Evolutionary conservation across 2,888 invertebrate species (phyloP).

Genomic region (Coenonympha glycerion): DNA sequence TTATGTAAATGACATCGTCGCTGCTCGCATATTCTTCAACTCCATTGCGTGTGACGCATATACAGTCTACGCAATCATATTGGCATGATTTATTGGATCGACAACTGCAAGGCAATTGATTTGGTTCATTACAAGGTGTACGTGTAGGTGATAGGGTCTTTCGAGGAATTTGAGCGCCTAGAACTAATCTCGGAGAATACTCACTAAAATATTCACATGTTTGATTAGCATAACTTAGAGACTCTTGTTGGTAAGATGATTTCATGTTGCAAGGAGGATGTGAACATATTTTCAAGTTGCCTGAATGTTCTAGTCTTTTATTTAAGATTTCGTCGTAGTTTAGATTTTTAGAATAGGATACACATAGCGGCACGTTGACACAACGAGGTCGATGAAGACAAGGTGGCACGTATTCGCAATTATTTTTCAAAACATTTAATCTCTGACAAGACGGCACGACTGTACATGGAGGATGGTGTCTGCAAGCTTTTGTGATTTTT

Average conservation of each 20-base stretch:
- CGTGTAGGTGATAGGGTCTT: slow-evolving; percentile 30
- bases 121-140: slow-evolving; percentile 35
- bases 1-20: slow-evolving; percentile 54
- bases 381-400: slow-evolving; percentile 63
- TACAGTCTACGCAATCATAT: slow-evolving; percentile 39
- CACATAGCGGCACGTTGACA: slow-evolving; percentile 61
- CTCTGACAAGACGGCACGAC: slow-evolving; percentile 67
- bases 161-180: slow-evolving; percentile 38
- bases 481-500: slow-evolving; percentile 62
- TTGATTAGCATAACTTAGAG: slow-evolving; percentile 34
- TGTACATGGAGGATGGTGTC: slow-evolving; percentile 64
- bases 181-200: slow-evolving; percentile 33
- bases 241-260: slow-evolving; percentile 40
- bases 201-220: slow-evolving; percentile 39
- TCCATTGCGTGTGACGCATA: slow-evolving; percentile 25
- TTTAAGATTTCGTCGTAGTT: slow-evolving; percentile 42
- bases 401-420: slow-evolving; percentile 59
- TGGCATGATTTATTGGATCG: slow-evolving; percentile 59
- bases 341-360: slow-evolving; percentile 50
- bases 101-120: slow-evolving; percentile 33
- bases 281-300: slow-evolving; percentile 35
- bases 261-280: slow-evolving; percentile 43
- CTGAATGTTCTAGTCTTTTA: slow-evolving; percentile 36
- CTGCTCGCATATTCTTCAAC: slow-evolving; percentile 25
- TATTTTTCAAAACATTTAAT: slow-evolving; percentile 53